Base-by-base conservation (phyloP, 1,140 invertebrate species). In the Metopolophium dirhodum region DNA sequence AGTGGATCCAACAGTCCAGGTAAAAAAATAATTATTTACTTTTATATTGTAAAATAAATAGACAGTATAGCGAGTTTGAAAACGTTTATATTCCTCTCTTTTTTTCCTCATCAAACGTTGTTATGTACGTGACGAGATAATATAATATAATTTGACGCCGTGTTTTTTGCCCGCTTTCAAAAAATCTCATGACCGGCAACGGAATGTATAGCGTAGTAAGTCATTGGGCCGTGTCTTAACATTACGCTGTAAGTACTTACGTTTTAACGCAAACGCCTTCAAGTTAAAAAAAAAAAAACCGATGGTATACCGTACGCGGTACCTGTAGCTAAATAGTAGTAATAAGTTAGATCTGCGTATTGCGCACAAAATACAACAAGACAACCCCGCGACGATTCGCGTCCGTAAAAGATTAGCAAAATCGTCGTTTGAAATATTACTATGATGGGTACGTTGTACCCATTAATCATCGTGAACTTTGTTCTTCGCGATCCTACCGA, bases 1-100 rank as follows among this genome's bases (percentile, higher is more conserved):
- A 86, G 91, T 54, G 91, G 49, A 86, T 45, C 82, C 2, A 93
- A 93, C 82, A 54, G 91, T 93, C 91, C 91, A 86, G 91, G 91
- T 93, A 93, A 93, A 85, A 26, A 45, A 23, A 83, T 8, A 9
- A 30, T 11, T 82, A 30, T 61, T 68, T n/a, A 22, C 22, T 54
- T 54, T 54, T 54, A 54, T 7, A 54, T 54, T 7, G 51, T 35
- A n/a, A 77, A n/a, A 8, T 61, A 11, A 61, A 30, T 30, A 30
- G 26, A 61, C 3, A 11, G 2, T 61, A 61, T 26, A 8, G 57
- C 26, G 11, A 0, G 61, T 68, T 30, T 30, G 37, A n/a, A 14
- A 30, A n/a, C 4, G 61, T 77, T 77, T 6, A 77, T 7, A 77
- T 18, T 77, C 30, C 61, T 68, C 30, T n/a, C 41, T 30, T 30